These are phyloP conservation scores for Arrhopalites spinosus DNA, from an alignment of 2,888 invertebrate genomes.

Conservation along the genomic window DNA sequence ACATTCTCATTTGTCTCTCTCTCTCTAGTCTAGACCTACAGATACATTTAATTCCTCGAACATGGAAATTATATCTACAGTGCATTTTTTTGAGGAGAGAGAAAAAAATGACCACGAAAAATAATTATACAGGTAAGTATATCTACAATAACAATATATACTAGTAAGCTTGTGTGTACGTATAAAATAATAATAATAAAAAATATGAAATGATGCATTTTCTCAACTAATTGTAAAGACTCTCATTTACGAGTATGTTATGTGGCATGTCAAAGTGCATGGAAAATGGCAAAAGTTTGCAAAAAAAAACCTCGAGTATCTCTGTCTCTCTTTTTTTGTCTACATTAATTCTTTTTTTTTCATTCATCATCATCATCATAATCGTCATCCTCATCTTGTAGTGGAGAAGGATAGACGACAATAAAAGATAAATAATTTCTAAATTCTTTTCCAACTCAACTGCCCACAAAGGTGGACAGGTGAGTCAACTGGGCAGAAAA, in stretches of 20 bases:
- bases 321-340: neutral
- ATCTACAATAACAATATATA: no score
- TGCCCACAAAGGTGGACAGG: neutral
- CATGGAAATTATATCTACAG: no score
- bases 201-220: neutral
- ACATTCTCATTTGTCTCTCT: no score
- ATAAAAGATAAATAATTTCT: slow-evolving; percentile 4
- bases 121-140: no score
- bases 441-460: neutral
- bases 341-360: neutral
- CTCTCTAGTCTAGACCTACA: neutral
- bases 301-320: neutral
- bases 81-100: no score
- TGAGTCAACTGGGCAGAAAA: neutral
- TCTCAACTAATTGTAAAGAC: neutral
- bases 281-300: neutral
- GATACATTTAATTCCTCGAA: neutral
- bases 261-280: slow-evolving; percentile 2
- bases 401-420: no score
- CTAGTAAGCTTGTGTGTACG: neutral
- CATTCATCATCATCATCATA: neutral
- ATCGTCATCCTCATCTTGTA: neutral
- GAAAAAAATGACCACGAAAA: no score
- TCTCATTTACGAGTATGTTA: neutral
- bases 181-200: neutral